Conservation (phyloP, 2,113 vertebrate genomes). For the Ranitomeya imitator region DNA sequence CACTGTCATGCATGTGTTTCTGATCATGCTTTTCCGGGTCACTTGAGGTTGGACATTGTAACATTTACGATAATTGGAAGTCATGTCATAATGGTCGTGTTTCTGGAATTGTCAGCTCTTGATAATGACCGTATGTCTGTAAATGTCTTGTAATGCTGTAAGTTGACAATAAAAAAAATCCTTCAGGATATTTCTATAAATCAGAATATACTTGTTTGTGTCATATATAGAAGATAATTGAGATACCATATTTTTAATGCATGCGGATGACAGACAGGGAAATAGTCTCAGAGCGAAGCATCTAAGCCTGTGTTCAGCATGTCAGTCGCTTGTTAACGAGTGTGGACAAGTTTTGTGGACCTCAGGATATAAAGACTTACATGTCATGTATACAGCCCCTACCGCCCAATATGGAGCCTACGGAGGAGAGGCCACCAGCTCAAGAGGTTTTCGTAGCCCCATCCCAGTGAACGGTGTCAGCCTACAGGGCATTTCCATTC, state of each 20-base stretch:
- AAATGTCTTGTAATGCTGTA: conserved; percentile 5
- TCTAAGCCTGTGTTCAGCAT: not conserved
- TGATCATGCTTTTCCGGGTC: conserved; percentile 17
- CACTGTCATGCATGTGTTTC: conserved; percentile 27
- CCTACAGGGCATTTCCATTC: not conserved
- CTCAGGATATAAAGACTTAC: not conserved
- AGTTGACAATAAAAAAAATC: conserved; percentile 2
- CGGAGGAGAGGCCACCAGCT: not conserved
- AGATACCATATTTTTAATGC: not conserved
- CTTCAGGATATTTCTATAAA: not conserved
- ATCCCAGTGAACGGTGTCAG: not conserved
- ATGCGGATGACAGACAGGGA: not conserved
- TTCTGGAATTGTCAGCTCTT: conserved; percentile 10
- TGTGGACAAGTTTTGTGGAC: not conserved
- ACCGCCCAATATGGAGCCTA: not conserved
- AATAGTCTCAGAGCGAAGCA: not conserved
- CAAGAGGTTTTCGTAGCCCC: not conserved
- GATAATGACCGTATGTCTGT: conserved; percentile 1
- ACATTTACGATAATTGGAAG: conserved; percentile 4
- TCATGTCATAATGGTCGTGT: not conserved
- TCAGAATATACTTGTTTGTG: not conserved
- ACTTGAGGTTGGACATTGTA: conserved; percentile 13
- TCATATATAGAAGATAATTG: not conserved
- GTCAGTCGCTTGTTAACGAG: not conserved
- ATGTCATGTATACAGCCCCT: not conserved